phyloP scores from a whole-genome alignment of 2,113 vertebrate genomes.

The Podarcis cretensis region DNA sequence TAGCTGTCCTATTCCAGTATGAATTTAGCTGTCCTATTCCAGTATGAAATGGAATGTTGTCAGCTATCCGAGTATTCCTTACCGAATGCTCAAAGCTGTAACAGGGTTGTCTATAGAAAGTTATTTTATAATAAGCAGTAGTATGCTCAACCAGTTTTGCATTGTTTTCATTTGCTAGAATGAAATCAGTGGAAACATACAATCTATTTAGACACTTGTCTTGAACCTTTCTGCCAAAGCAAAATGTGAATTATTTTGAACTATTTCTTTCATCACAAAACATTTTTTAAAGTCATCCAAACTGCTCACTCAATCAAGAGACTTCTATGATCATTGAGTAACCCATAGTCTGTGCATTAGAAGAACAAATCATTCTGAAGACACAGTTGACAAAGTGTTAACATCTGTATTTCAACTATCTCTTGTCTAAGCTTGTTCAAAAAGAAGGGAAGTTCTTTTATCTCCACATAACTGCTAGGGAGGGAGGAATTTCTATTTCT shows the following conservation, averaged over 20 bases:
- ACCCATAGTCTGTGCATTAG: background rate
- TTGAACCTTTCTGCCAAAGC: background rate
- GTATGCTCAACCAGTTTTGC: background rate
- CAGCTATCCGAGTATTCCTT: background rate
- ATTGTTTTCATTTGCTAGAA: background rate
- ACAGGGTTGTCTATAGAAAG: background rate
- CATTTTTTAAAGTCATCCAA: background rate
- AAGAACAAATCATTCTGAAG: background rate
- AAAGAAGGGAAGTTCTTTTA: constrained; percentile 40
- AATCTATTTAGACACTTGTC: background rate
- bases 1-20: background rate
- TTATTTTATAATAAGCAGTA: background rate
- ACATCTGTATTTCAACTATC: constrained; percentile 21
- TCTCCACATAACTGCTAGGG: constrained; percentile 20
- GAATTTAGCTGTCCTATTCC: background rate
- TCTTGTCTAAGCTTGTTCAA: constrained; percentile 27
- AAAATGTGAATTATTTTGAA: background rate
- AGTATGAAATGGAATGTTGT: background rate
- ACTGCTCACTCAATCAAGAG: background rate
- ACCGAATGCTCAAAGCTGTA: background rate
- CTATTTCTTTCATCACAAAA: background rate
- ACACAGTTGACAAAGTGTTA: background rate
- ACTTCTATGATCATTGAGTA: background rate
- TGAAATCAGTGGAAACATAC: background rate
- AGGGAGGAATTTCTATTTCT: constrained; percentile 37